Percentiles rank a stretch among this genome's conserved stretches.
Conservation (phyloP, 2,888 invertebrate species). For the Lagria hirta region DNA sequence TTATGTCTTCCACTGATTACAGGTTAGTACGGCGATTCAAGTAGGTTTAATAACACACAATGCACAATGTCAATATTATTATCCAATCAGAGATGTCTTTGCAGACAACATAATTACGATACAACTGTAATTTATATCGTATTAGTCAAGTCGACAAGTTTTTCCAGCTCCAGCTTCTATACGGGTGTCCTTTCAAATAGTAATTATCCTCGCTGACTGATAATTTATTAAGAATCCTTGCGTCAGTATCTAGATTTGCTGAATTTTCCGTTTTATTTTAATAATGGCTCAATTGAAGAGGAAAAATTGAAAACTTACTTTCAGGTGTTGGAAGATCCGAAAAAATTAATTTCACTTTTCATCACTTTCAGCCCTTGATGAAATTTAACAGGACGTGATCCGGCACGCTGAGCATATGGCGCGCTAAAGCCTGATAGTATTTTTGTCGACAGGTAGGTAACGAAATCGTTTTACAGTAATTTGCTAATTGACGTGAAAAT, state of each 20-base stretch:
- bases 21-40: conserved; percentile 44
- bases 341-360: conserved; percentile 22
- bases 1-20: conserved; percentile 43
- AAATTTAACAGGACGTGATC: conserved; percentile 13
- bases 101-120: conserved; percentile 53
- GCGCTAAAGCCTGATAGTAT: conserved; percentile 2
- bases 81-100: conserved; percentile 56
- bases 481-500: too few species aligned
- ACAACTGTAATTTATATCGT: conserved; percentile 53
- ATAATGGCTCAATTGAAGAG: conserved; percentile 10
- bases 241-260: conserved; percentile 30
- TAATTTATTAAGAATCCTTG: conserved; percentile 47
- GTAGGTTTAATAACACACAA: conserved; percentile 52
- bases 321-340: conserved; percentile 4
- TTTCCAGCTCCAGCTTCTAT: conserved; percentile 39
- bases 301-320: too few species aligned
- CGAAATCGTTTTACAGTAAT: too few species aligned
- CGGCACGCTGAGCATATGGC: conserved; percentile 20
- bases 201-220: conserved; percentile 46
- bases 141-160: conserved; percentile 47
- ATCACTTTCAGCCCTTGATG: conserved; percentile 19
- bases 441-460: conserved; percentile 1
- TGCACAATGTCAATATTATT: conserved; percentile 56
- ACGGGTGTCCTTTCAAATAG: conserved; percentile 44
- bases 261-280: conserved; percentile 17